Base-by-base conservation (phyloP, 2,113 vertebrate genomes). In the Rhizomys pruinosus region DNA sequence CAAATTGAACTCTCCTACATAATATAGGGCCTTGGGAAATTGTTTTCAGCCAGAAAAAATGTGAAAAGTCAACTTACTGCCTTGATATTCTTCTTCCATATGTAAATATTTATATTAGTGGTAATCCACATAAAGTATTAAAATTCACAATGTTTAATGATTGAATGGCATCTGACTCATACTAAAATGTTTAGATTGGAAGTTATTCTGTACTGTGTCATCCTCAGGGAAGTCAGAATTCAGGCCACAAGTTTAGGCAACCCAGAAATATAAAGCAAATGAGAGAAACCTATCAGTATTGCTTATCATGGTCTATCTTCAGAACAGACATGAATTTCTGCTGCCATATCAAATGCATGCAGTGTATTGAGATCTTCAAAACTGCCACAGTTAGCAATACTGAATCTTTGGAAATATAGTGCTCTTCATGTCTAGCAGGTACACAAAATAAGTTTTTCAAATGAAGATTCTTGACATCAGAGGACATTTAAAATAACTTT, bases 21-120 rank as follows among this genome's bases (percentile, higher is more conserved):
- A 71, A 95, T 64, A 89, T 22, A 85, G 77, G 96, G 42, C 69
- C 69, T 59, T 94, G 5, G 76, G 23, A 96, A 66, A 93, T 34
- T 76, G 96, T 93, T 96, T 96, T 81, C 25, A 94, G 25, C 47
- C 92, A 87, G 87, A 95, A 97, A 42, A 37, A 96, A 34, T 89
- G 71, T 85, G 0, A 57, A 88, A 97, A 95, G 15, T 90, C 91
- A 94, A 66, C 91, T 94, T 94, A 85, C 34, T 94, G 93, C 59
- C 42, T 96, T 95, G 42, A 76, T 93, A n/a, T 20, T 95, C 91
- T 95, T 84, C 64, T 95, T 55, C 94, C 16, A 88, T 96, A 37
- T 87, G 87, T 95, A 90, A 96, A 97, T 97, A 96, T 96, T 97
- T 96, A 93, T 74, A 64, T 68, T 22, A 91, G 64, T 81, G 25